Base-by-base conservation (phyloP, 2,888 invertebrate genomes). In the Chamaedrilus cognettii region DNA sequence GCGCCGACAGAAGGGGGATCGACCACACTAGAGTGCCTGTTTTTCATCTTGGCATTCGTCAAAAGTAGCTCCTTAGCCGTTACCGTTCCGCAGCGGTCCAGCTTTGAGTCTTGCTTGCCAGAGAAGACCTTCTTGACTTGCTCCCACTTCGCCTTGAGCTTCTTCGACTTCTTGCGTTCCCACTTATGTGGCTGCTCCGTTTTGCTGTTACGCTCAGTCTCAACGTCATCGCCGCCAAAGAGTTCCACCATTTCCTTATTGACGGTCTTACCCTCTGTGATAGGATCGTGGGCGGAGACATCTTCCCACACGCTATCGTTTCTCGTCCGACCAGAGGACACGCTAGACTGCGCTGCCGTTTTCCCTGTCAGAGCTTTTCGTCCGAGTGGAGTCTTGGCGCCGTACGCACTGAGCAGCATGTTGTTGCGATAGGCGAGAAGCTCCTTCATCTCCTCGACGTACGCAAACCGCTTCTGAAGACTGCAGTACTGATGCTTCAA, bases 81-180 rank as follows among this genome's bases (percentile, higher is more conserved):
- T 7, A 62, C 51, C n/a, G 62, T n/a, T n/a, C 30, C 50, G 15
- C 49, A 31, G 5, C 31, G 26, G 31, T 62, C 62, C 26, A 50
- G 11, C 42, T 42, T 35, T n/a, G 50, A 2, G 31, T 62, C 62
- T 51, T 42, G 42, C 15, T 62, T 62, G 1, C 62, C 51, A 5
- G 61, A 31, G 52, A 68, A 68, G 2, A 64, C 68, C 52, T 60
- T 59, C 50, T 68, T 68, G 11, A 68, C 60, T 35, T 68, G 68
- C 60, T 68, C 68, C 68, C 68, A 68, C 58, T 65, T 68, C 5
- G 60, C 64, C 23, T 68, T 64, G 4, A 68, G 58, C 42, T 60
- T 68, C 51, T 60, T 64, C 0, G 67, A 67, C 52, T 64, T 57
- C 34, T 68, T 68, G 15, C 64, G 49, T 32, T 65, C 68, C 52